Evolutionary conservation across 2,888 invertebrate genomes (phyloP), one percentile per base, ranked within the genome.

Genomic region (Nephrotoma guestfalica): DNA sequence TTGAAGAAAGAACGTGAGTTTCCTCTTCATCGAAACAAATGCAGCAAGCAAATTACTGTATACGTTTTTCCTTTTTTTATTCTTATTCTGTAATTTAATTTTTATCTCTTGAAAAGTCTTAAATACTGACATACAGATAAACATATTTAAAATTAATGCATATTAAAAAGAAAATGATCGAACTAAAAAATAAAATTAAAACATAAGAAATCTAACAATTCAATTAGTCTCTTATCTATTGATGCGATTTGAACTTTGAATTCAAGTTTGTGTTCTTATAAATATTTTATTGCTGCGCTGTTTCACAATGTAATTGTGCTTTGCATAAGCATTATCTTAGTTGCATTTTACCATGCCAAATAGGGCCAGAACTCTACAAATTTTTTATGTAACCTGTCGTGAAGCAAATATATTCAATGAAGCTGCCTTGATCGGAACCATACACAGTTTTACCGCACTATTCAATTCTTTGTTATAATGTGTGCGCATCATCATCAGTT

Each of bases 221-320:
- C 85, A 85, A 85, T 85, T 85, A 85, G 85, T 41, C 85, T 85
- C 85, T 85, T 85, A 85, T 85, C 85, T 85, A 85, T 43, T 45
- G 45, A 85, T 85, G 41, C 30, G 85, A 84, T 84, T 84, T 84
- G 84, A 84, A 84, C 84, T 84, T 84, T 84, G 84, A 41, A 84
- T 84, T 84, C 83, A 9, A 84, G 84, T 84, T 84, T 84, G n/a
- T 84, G 11, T 71, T 71, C 18, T 71, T 71, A 71, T 47, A 47
- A 2, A 4, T 43, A 43, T 43, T 57, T 15, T 57, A 6, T 57
- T 57, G n/a, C 51, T 15, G 51, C 15, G 15, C 15, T 15, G 51
- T 5, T 57, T 71, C 4, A 4, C 71, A 71, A 9, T 30, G 7
- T 30, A 30, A 71, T 71, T 30, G 30, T 71, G 71, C 30, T 30